Percentiles rank a stretch among this genome's conserved stretches.
These are phyloP conservation scores for Erethizon dorsatum DNA, from an alignment of 2,797 vertebrate genomes.

Conservation along the genomic window DNA sequence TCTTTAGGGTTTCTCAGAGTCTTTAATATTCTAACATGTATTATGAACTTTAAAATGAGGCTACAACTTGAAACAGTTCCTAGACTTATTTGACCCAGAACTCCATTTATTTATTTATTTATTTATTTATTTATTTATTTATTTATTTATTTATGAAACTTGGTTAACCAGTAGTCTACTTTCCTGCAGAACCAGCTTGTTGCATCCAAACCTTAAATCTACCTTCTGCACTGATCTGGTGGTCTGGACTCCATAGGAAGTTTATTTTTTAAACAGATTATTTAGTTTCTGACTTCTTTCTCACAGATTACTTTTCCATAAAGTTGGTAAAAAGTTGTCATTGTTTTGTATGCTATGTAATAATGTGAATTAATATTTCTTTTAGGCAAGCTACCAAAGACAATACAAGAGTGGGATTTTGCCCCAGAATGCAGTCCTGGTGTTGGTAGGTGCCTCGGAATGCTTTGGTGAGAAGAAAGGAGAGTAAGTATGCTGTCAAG, in stretches of 20 bases:
- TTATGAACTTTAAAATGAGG: neutral
- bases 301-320: neutral
- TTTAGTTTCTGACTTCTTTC: constrained; percentile 47
- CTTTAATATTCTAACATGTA: neutral
- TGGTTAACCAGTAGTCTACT: neutral
- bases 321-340: neutral
- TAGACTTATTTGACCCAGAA: neutral
- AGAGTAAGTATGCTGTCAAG: constrained; percentile 82
- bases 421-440: constrained; percentile 82
- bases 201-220: neutral
- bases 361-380: constrained; percentile 41
- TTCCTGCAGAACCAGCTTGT: neutral
- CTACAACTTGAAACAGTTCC: neutral
- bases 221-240: neutral
- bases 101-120: neutral
- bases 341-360: neutral
- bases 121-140: neutral
- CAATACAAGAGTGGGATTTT: constrained; percentile 83
- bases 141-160: neutral
- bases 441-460: constrained; percentile 84
- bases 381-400: constrained; percentile 86
- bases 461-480: constrained; percentile 83
- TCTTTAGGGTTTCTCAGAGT: neutral
- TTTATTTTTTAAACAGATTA: neutral
- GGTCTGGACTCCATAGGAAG: neutral